These are phyloP conservation scores for Portunus trituberculatus DNA, from an alignment of 1,140 invertebrate species.

Conservation along the genomic window DNA sequence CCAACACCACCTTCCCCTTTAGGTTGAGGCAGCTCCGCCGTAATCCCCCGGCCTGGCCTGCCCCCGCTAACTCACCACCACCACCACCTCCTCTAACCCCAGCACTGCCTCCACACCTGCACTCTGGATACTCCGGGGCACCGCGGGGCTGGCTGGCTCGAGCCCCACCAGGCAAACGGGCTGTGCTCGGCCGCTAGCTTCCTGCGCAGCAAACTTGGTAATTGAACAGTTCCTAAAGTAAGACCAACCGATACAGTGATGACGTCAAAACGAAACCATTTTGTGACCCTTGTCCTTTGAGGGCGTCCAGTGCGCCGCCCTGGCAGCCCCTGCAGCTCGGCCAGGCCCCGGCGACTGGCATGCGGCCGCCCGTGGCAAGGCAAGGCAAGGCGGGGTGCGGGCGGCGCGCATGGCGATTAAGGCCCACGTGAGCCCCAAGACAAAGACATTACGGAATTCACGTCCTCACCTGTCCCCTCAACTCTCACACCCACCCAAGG, in stretches of 20 bases:
- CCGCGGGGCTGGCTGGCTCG: too few relatives aligned
- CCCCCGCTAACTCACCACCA: neutral
- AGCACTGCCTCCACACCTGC: too few relatives aligned
- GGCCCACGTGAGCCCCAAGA: constrained; percentile 58
- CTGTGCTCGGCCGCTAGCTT: neutral
- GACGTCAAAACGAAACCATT: constrained; percentile 38
- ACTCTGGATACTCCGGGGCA: too few relatives aligned
- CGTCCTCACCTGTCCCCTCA: neutral
- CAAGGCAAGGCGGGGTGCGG: constrained; percentile 16
- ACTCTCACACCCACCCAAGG: neutral
- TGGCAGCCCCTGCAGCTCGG: neutral
- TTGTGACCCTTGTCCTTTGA: constrained; percentile 35
- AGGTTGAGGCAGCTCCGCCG: neutral
- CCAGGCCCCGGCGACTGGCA: neutral
- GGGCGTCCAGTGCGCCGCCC: neutral
- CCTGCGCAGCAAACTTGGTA: constrained; percentile 46
- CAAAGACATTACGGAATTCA: constrained; percentile 41
- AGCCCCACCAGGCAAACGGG: neutral
- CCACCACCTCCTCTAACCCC: too few relatives aligned
- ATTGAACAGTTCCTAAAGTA: constrained; percentile 55
- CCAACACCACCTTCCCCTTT: neutral
- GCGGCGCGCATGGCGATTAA: constrained; percentile 51
- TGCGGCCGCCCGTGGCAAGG: neutral
- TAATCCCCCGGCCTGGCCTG: neutral
- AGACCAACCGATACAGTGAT: constrained; percentile 52